phyloP scores from a whole-genome alignment of 1,140 invertebrate species.

The Drosophila quadrilineata region DNA sequence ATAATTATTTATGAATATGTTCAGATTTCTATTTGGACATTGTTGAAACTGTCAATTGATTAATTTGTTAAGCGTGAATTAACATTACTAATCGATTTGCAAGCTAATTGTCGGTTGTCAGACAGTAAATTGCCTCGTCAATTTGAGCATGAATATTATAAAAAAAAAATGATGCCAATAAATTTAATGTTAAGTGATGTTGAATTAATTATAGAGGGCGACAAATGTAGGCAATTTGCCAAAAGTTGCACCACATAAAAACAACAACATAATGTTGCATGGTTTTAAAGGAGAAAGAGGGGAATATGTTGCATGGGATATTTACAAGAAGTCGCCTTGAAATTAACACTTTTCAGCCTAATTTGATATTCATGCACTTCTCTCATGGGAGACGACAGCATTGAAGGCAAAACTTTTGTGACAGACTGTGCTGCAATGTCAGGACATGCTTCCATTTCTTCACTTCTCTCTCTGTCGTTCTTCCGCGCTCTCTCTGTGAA shows the following conservation, averaged over 20 bases:
- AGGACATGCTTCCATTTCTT: slow-evolving; percentile 4
- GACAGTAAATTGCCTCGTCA: slow-evolving; percentile 24
- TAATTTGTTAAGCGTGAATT: background rate
- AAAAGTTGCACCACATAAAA: slow-evolving; percentile 17
- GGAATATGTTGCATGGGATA: background rate
- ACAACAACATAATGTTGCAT: slow-evolving; percentile 6
- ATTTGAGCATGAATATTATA: slow-evolving; percentile 1
- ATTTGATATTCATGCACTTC: slow-evolving; percentile 72
- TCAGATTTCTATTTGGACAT: no score
- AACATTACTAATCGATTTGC: background rate
- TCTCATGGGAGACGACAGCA: slow-evolving; percentile 45
- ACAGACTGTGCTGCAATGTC: slow-evolving; percentile 24
- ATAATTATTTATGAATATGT: no score
- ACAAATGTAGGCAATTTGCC: slow-evolving; percentile 32
- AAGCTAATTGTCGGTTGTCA: slow-evolving; percentile 26
- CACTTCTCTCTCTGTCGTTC: no score
- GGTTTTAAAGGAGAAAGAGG: background rate
- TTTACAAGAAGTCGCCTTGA: slow-evolving; percentile 45
- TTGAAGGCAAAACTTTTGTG: slow-evolving; percentile 51
- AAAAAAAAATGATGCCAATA: slow-evolving; percentile 4
- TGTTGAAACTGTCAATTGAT: no score
- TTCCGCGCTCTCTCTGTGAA: slow-evolving; percentile 31
- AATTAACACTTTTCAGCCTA: slow-evolving; percentile 71
- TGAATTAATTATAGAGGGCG: slow-evolving; percentile 39
- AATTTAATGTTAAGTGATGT: slow-evolving; percentile 32